Conservation (phyloP, 2,113 vertebrate genomes). For the Ifrita kowaldi region DNA sequence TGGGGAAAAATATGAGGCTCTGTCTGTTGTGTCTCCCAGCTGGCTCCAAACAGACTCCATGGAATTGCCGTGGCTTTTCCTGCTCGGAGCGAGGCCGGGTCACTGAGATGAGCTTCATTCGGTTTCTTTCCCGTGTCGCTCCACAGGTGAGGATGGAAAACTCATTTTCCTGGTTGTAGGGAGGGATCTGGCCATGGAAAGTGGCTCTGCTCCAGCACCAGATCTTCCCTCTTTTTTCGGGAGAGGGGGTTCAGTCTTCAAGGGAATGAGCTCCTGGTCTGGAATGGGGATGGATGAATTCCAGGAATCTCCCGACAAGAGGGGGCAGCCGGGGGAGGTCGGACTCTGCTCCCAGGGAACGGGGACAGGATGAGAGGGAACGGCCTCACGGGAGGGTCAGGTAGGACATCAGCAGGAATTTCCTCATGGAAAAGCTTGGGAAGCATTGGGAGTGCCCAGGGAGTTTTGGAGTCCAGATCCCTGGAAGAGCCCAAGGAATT, state of each 20-base stretch:
- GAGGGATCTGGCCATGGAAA: neutral
- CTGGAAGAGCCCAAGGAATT: neutral
- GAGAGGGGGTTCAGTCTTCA: neutral
- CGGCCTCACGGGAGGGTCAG: fast-evolving
- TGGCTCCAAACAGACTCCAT: neutral
- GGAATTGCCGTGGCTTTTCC: conserved; percentile 14
- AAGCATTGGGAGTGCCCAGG: neutral
- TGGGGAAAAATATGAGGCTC: neutral
- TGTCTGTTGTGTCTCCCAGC: conserved; percentile 1
- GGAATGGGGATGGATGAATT: neutral
- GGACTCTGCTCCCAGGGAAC: neutral
- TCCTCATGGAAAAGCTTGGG: neutral
- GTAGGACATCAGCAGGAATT: neutral
- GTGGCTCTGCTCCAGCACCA: neutral
- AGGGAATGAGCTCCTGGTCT: neutral
- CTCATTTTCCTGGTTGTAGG: neutral
- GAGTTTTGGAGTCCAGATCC: neutral
- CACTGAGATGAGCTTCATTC: neutral
- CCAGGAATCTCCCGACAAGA: neutral
- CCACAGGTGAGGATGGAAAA: neutral
- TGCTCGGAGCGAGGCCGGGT: neutral
- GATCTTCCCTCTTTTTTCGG: neutral
- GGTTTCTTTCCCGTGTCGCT: neutral
- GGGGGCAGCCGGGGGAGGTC: fast-evolving
- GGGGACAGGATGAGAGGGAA: neutral